Percentiles rank a stretch among this genome's conserved stretches.
Evolutionary conservation across 2,113 vertebrate species (phyloP).

Genomic region (Chamaea fasciata): DNA sequence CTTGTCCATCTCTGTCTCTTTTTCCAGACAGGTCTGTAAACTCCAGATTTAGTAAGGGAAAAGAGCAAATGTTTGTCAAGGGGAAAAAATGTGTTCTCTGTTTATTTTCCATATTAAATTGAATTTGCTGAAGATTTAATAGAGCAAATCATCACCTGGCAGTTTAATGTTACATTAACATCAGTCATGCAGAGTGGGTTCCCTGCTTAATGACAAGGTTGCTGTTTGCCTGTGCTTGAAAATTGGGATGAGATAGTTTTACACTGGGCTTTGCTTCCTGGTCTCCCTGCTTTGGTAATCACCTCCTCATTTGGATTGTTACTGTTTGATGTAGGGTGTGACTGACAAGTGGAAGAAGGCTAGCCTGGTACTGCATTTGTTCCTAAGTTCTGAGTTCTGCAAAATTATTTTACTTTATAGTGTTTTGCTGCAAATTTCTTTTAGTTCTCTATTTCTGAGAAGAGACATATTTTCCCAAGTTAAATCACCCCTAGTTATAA

Average conservation of each 20-base stretch:
- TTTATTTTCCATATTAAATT: constrained; percentile 8
- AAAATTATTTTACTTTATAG: neutral
- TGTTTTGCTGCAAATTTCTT: neutral
- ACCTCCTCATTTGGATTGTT: neutral
- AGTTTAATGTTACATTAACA: constrained; percentile 22
- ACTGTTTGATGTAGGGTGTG: neutral
- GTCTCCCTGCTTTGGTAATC: neutral
- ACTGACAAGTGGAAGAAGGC: neutral
- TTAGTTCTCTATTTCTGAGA: neutral
- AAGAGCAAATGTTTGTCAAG: neutral
- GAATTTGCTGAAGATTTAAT: constrained; percentile 3
- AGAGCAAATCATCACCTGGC: constrained; percentile 17
- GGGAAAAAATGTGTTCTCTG: neutral
- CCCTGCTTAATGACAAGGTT: neutral
- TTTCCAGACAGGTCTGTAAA: neutral
- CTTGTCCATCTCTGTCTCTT: neutral
- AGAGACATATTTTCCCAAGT: neutral
- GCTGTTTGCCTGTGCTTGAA: neutral
- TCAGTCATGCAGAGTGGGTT: neutral
- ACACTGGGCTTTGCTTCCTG: neutral
- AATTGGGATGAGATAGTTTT: neutral
- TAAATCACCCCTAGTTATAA: neutral
- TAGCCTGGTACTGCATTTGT: neutral
- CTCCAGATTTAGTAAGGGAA: neutral
- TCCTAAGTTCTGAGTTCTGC: neutral